Evolutionary conservation across 2,888 invertebrate genomes (phyloP), one percentile per base, ranked within the genome.

Genomic region (Idaea straminata): DNA sequence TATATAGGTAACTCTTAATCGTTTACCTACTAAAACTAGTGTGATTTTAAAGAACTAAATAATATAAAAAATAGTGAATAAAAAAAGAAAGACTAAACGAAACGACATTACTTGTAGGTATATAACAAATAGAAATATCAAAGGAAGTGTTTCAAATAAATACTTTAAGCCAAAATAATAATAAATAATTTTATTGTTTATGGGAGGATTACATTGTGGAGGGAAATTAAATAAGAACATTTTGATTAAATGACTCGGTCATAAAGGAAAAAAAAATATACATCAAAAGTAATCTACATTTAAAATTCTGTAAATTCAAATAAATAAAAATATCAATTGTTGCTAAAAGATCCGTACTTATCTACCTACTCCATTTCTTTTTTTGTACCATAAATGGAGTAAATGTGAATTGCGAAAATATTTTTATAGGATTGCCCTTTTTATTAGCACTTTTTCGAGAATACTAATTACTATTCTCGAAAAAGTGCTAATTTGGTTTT

Each of bases 1-100:
- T 84, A 83, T 83, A 82, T 84, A 64, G 69, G 64, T 62, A 66
- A 84, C 77, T 83, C 76, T 75, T 83, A 82, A 25, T 74, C 65
- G 59, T 58, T 67, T 79, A 71, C 74, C 34, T 34, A 68, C 68
- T 67, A 47, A 47, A 47, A 47, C 47, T 69, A 71, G 69, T 82
- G 91, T 91, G 91, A 89, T 90, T 91, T 90, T 86, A 87, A 90
- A 90, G 91, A 90, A 86, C 87, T 89, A 87, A 89, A 88, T 90
- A 91, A 89, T 76, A 84, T 47, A 47, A 47, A n/a, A 47, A 47
- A 47, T 88, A 89, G 85, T 85, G 82, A 83, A 25, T 25, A 25
- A 76, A 85, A 83, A 87, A 47, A 75, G 85, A 83, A 87, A 86
- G 85, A 87, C 85, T 86, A 82, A 83, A 81, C 73, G 81, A 80